Conservation (phyloP, 2,888 invertebrate genomes). For the Molanna angustata region DNA sequence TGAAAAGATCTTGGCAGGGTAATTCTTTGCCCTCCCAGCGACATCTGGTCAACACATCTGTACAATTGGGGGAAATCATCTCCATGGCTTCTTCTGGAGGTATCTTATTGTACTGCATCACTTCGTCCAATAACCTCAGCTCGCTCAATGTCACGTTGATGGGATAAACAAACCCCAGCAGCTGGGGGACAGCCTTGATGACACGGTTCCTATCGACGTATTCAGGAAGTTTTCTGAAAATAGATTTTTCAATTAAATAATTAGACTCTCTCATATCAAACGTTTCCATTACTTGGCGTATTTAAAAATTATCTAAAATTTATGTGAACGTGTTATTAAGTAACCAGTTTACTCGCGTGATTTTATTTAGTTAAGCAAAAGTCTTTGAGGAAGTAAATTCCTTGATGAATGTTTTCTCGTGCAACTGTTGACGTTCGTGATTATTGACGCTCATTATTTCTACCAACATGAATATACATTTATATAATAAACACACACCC, state of each 20-base stretch:
- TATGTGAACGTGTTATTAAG: too few species aligned
- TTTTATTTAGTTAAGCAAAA: too few species aligned
- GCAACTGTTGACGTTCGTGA: too few species aligned
- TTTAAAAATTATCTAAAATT: too few species aligned
- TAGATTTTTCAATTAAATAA: not conserved
- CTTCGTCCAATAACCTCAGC: conserved; percentile 34
- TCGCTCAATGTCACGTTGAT: conserved; percentile 33
- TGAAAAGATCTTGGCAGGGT: conserved; percentile 38
- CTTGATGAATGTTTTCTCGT: too few species aligned
- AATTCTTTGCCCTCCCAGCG: conserved; percentile 37
- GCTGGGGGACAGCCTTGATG: conserved; percentile 34
- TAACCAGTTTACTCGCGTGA: too few species aligned
- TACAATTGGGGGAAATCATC: conserved; percentile 38
- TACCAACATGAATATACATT: too few species aligned
- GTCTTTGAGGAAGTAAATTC: too few species aligned
- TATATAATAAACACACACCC: too few species aligned
- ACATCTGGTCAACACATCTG: conserved; percentile 39
- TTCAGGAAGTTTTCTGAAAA: conserved; percentile 28
- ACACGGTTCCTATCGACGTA: conserved; percentile 34
- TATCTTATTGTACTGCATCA: conserved; percentile 36
- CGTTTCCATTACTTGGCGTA: too few species aligned
- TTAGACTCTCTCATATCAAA: too few species aligned
- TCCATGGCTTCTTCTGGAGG: conserved; percentile 34
- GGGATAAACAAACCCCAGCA: conserved; percentile 35
- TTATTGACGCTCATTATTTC: too few species aligned